Conservation (phyloP, 2,888 invertebrate genomes). For the Pheosia gnoma region DNA sequence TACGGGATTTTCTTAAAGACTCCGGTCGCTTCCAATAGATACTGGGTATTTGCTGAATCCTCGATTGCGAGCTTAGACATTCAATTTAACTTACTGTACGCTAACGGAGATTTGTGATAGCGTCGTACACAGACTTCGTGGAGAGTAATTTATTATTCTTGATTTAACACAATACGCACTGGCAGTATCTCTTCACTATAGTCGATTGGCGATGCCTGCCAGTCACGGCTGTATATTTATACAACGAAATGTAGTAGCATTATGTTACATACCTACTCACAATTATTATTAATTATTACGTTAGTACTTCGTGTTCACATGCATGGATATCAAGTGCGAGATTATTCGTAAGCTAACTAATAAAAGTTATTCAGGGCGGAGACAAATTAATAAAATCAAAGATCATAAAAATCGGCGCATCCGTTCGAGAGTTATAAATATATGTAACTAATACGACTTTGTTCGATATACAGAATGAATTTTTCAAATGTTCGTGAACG, state of each 20-base stretch:
- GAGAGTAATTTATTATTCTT: conserved; percentile 43
- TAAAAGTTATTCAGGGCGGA: too few species aligned
- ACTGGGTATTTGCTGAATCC: conserved; percentile 73
- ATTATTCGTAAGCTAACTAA: too few species aligned
- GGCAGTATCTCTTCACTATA: conserved; percentile 7
- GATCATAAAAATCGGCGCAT: too few species aligned
- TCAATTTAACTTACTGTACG: conserved; percentile 74
- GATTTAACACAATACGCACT: conserved; percentile 24
- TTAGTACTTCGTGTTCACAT: conserved; percentile 20
- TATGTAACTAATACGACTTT: too few species aligned
- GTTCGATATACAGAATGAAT: too few species aligned
- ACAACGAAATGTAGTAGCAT: background rate
- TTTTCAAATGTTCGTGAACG: too few species aligned
- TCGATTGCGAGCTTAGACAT: conserved; percentile 72
- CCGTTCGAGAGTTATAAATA: too few species aligned
- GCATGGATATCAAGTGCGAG: conserved; percentile 32
- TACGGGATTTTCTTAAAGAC: conserved; percentile 68
- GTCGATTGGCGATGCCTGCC: background rate
- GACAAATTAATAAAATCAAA: too few species aligned
- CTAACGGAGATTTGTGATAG: conserved; percentile 66
- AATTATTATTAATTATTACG: conserved; percentile 24
- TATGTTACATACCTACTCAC: conserved; percentile 10
- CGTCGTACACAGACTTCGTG: conserved; percentile 45
- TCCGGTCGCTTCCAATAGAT: conserved; percentile 67
- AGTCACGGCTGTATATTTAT: conserved; percentile 5